phyloP scores from a whole-genome alignment of 2,797 vertebrate species.

The Xerus rutilus region DNA sequence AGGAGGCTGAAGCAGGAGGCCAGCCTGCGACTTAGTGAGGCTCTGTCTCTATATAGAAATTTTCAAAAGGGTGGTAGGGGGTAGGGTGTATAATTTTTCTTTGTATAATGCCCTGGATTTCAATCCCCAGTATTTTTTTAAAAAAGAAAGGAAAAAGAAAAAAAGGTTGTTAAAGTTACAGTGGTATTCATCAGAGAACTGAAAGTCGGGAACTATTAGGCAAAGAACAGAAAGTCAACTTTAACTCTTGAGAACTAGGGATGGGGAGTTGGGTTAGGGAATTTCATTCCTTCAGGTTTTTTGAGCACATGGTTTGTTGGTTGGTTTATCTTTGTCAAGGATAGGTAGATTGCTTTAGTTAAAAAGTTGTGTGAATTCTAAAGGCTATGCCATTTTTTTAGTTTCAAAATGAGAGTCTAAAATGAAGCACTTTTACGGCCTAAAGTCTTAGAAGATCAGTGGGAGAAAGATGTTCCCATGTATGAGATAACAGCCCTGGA shows the following conservation, averaged over 20 bases:
- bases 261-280: accelerated
- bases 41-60: too few relatives aligned
- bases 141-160: too few relatives aligned
- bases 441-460: background rate
- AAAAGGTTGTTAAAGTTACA: background rate
- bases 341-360: background rate
- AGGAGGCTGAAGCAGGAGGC: too few relatives aligned
- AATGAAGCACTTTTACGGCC: background rate
- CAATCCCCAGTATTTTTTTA: background rate
- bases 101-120: background rate
- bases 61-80: too few relatives aligned
- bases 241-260: background rate
- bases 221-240: background rate
- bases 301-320: background rate
- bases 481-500: background rate
- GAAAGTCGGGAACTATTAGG: background rate
- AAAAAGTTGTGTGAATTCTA: background rate
- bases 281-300: background rate
- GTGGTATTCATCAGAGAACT: background rate
- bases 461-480: background rate
- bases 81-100: background rate
- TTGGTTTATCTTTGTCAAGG: background rate
- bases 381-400: background rate
- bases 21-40: too few relatives aligned
- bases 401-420: background rate